Evolutionary conservation across 2,113 vertebrate genomes (phyloP).

Genomic region (Anseranas semipalmata): DNA sequence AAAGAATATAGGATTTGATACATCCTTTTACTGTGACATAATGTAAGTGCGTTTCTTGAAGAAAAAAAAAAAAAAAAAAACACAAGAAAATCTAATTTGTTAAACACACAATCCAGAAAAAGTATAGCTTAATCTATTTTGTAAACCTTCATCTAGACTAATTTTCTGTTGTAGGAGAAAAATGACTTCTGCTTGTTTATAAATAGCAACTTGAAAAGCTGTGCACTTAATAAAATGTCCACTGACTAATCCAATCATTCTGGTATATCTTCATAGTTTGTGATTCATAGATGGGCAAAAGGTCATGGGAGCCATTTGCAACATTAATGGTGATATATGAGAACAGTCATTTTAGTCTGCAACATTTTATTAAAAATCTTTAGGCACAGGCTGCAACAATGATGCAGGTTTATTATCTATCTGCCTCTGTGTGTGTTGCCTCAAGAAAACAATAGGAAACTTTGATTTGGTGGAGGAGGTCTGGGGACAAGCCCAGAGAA

Average conservation of each 20-base stretch:
- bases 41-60: neutral
- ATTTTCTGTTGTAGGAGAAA: slow-evolving; percentile 38
- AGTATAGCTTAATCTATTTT: slow-evolving; percentile 35
- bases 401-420: slow-evolving; percentile 1
- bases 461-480: neutral
- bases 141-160: slow-evolving; percentile 6
- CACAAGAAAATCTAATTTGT: slow-evolving; percentile 10
- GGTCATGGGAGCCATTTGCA: slow-evolving; percentile 60
- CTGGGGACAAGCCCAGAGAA: neutral
- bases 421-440: neutral
- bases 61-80: neutral
- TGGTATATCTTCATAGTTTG: slow-evolving; percentile 41
- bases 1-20: neutral
- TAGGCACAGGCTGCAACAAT: neutral
- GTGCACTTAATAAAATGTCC: slow-evolving; percentile 60
- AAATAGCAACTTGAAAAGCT: slow-evolving; percentile 57
- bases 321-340: slow-evolving; percentile 42
- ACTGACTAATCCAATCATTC: slow-evolving; percentile 27
- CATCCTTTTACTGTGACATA: neutral
- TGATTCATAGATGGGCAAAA: slow-evolving; percentile 72
- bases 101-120: slow-evolving; percentile 5
- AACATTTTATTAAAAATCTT: slow-evolving; percentile 54
- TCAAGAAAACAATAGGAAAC: neutral
- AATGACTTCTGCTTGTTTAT: slow-evolving; percentile 51
- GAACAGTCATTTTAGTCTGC: slow-evolving; percentile 51